Evolutionary conservation across 1,140 invertebrate genomes (phyloP).

Genomic region (Drosophila navojoa): DNA sequence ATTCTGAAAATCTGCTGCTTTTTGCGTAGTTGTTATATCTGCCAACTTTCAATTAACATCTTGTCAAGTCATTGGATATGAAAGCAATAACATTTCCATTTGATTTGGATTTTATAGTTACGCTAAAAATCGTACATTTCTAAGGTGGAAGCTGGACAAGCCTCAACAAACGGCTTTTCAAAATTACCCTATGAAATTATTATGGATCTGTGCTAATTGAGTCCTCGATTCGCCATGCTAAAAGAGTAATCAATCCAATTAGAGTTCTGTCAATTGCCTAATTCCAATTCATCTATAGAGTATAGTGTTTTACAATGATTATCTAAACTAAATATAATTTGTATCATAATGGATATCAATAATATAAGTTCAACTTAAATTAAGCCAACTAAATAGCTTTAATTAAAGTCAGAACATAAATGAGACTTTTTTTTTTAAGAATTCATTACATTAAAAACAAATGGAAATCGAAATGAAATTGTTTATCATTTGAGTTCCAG

Average conservation of each 20-base stretch:
- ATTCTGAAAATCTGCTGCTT: background rate
- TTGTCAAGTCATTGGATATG: background rate
- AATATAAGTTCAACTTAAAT: no score
- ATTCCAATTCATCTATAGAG: no score
- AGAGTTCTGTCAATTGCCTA: no score
- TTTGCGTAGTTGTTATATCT: background rate
- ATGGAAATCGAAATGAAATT: no score
- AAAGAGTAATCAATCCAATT: background rate
- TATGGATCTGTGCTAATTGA: conserved; percentile 30
- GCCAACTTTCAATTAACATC: conserved; percentile 5
- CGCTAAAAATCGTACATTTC: conserved; percentile 31
- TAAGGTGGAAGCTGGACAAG: conserved; percentile 4
- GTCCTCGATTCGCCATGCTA: background rate
- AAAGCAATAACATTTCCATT: background rate
- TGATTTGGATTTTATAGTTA: conserved; percentile 30
- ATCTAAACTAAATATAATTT: background rate
- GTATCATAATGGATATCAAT: no score
- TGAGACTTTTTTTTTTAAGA: no score
- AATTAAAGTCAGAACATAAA: no score
- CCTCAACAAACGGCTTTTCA: conserved; percentile 7
- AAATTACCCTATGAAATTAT: conserved; percentile 9
- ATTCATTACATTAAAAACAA: no score
- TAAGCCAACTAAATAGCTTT: no score
- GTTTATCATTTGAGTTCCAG: no score
- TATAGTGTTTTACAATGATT: no score